phyloP scores from a whole-genome alignment of 2,888 invertebrate species.

The Parascotia fuliginaria region DNA sequence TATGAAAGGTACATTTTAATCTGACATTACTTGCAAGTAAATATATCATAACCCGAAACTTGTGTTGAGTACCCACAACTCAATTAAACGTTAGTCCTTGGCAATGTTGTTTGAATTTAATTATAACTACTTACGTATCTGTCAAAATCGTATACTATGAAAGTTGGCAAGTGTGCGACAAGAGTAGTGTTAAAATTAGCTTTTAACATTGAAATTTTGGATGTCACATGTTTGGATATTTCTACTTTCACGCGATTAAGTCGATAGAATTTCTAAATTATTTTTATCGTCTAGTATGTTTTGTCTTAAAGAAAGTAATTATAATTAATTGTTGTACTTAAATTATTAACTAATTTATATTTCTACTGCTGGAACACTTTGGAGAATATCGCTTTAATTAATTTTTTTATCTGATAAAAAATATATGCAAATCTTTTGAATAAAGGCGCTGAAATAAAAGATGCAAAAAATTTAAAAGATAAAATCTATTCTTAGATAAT shows the following conservation, averaged over 20 bases:
- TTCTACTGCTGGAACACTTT: neutral
- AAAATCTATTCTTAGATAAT: too few relatives aligned
- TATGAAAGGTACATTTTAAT: too few relatives aligned
- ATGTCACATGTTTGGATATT: constrained; percentile 45
- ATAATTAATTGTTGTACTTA: neutral
- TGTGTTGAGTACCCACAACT: constrained; percentile 1
- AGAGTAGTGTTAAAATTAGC: constrained; percentile 68
- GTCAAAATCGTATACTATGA: constrained; percentile 78
- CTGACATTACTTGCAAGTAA: too few relatives aligned
- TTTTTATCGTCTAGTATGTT: too few relatives aligned
- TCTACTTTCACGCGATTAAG: constrained; percentile 17
- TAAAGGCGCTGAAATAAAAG: too few relatives aligned
- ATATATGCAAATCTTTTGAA: too few relatives aligned
- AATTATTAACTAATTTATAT: neutral
- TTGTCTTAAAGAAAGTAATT: too few relatives aligned
- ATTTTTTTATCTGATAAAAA: neutral
- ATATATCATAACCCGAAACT: too few relatives aligned
- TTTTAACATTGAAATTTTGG: constrained; percentile 67
- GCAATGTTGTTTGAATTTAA: constrained; percentile 80
- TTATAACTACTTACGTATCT: constrained; percentile 76
- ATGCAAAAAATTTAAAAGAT: too few relatives aligned
- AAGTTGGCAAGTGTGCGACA: constrained; percentile 77
- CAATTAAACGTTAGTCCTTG: constrained; percentile 61
- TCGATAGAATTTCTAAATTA: neutral
- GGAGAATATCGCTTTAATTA: neutral